Evolutionary conservation across 2,797 vertebrate species (phyloP).

Genomic region (Siniperca undulata): DNA sequence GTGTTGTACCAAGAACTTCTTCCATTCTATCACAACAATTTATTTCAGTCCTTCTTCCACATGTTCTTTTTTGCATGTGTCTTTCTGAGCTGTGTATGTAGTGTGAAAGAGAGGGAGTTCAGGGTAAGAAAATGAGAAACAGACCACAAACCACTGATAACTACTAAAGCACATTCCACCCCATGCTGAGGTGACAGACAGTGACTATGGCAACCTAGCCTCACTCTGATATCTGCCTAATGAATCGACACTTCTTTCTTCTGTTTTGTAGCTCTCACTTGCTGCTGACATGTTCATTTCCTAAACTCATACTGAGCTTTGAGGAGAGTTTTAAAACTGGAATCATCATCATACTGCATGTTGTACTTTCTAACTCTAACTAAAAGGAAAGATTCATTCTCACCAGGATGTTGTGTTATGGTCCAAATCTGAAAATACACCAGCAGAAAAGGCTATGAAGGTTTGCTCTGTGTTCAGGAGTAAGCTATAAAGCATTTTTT

Average conservation of each 20-base stretch:
- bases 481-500: background rate
- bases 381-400: background rate
- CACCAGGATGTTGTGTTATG: background rate
- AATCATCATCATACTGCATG: background rate
- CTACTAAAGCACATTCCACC: background rate
- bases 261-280: background rate
- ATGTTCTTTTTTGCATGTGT: constrained; percentile 11
- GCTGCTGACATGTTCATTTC: background rate
- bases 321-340: background rate
- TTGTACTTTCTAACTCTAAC: background rate
- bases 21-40: background rate
- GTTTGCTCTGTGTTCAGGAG: background rate
- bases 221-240: constrained; percentile 33
- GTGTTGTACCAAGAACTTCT: background rate
- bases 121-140: constrained; percentile 3
- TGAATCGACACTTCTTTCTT: background rate
- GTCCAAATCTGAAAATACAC: background rate
- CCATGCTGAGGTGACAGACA: constrained; percentile 59
- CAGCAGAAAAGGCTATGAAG: background rate
- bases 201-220: constrained; percentile 54
- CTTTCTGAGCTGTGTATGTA: constrained; percentile 11
- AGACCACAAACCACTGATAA: constrained; percentile 31
- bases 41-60: constrained; percentile 17
- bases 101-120: constrained; percentile 16
- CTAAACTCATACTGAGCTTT: background rate